Evolutionary conservation across 2,888 invertebrate genomes (phyloP), one percentile per base, ranked within the genome.

Genomic region (Agrenia bidenticulata): DNA sequence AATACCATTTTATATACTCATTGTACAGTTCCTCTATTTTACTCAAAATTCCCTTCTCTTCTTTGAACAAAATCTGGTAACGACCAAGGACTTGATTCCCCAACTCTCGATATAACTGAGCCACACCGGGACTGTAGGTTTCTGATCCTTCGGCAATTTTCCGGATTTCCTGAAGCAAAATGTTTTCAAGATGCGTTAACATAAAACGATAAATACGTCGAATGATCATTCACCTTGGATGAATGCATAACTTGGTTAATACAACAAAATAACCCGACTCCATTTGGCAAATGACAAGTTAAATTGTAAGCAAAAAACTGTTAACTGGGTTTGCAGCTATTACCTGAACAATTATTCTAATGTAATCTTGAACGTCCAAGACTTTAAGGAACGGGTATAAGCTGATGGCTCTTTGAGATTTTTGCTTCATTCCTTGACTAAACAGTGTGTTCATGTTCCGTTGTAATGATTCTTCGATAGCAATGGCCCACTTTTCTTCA

Each of bases 101-200:
- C 4, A 93, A 79, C 26, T 86, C 84, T 65, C 83, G 81, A 73
- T 88, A 86, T 57, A 93, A 79, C 64, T 84, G 79, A 57, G 82
- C 82, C 1, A 89, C 83, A 0, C 88, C 85, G 0, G 88, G 88
- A 79, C 90, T 91, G 79, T 87, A 91, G 0, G 88, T 87, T 78
- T 91, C 91, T 0, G 91, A 92, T 5, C 89, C 89, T 76, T 88
- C 86, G 0, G 88, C 88, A 13, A 92, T 78, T 75, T 84, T 86
- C 75, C 83, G 85, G 7, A 90, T 84, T 80, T 92, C 90, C 63
- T 85, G 82, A 76, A n/a, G n/a, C n/a, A n/a, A n/a, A n/a, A n/a
- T n/a, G n/a, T n/a, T n/a, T n/a, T n/a, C n/a, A n/a, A n/a, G n/a
- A n/a, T n/a, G n/a, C n/a, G n/a, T n/a, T n/a, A n/a, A n/a, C n/a